Conservation (phyloP, 2,888 invertebrate genomes). For the Acanthosepion lycidas region DNA sequence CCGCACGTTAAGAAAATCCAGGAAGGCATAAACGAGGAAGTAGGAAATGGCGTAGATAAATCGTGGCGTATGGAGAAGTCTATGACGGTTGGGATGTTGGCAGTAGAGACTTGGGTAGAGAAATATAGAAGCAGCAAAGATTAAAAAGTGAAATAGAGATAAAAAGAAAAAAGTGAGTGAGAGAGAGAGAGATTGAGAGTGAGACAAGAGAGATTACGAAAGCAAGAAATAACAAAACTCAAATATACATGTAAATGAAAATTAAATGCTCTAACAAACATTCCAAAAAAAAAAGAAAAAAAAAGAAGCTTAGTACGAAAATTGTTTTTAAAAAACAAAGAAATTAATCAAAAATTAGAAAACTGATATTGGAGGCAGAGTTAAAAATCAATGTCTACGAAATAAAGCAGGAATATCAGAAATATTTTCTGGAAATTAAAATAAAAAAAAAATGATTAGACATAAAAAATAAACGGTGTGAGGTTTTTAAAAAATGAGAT, state of each 20-base stretch:
- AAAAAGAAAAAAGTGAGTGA: background rate
- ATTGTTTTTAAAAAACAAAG: background rate
- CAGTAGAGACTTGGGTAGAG: background rate
- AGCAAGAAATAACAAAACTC: background rate
- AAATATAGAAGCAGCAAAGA: background rate
- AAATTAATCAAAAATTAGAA: background rate
- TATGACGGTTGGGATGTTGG: background rate
- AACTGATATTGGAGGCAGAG: background rate
- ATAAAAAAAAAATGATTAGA: background rate
- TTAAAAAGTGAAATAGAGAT: background rate
- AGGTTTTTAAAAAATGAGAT: background rate
- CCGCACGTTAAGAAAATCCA: background rate
- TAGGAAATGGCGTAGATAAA: too few relatives aligned
- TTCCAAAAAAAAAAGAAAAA: background rate
- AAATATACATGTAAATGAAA: background rate
- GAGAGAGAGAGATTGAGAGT: background rate
- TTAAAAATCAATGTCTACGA: constrained; percentile 17
- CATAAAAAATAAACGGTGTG: constrained; percentile 1
- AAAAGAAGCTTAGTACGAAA: background rate
- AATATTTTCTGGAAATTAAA: constrained; percentile 33
- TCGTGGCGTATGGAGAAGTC: background rate
- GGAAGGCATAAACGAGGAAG: background rate
- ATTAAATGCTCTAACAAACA: background rate
- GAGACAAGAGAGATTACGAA: background rate
- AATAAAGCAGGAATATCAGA: background rate